Evolutionary conservation across 2,113 vertebrate species (phyloP).

Genomic region (Hipposideros armiger): DNA sequence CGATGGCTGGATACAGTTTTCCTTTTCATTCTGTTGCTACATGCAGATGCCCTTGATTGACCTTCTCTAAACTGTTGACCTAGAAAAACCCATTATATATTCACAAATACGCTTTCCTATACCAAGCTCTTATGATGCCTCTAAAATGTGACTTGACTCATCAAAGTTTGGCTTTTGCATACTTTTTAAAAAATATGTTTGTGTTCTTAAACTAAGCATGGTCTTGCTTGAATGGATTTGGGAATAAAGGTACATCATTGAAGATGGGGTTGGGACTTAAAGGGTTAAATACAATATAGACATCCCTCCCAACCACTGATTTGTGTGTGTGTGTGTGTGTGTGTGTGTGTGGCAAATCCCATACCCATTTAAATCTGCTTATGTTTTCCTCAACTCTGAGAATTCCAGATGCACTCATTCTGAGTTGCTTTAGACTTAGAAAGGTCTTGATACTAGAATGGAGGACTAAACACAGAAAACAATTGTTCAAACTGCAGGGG

Average conservation of each 20-base stretch:
- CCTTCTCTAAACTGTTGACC: conserved; percentile 71
- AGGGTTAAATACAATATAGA: neutral
- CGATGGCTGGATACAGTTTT: neutral
- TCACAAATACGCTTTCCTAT: conserved; percentile 46
- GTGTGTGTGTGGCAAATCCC: conserved; percentile 6
- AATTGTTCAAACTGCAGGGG: neutral
- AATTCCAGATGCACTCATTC: conserved; percentile 16
- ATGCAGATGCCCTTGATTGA: conserved; percentile 62
- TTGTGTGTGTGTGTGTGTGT: neutral
- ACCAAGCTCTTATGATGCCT: conserved; percentile 8
- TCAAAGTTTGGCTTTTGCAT: conserved; percentile 27
- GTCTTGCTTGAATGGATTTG: neutral
- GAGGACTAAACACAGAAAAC: neutral
- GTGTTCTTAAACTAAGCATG: conserved; percentile 23
- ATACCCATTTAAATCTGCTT: neutral
- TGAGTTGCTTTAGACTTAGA: conserved; percentile 33
- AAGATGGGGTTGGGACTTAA: neutral
- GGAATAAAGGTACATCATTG: neutral
- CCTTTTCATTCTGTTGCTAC: conserved; percentile 41
- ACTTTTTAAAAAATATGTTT: conserved; percentile 20
- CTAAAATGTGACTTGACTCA: conserved; percentile 70
- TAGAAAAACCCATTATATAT: conserved; percentile 77
- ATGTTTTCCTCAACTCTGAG: conserved; percentile 9
- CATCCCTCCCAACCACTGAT: neutral
- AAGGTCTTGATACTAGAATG: conserved; percentile 9